phyloP scores from a whole-genome alignment of 2,888 invertebrate genomes.

The Callimorpha dominula region DNA sequence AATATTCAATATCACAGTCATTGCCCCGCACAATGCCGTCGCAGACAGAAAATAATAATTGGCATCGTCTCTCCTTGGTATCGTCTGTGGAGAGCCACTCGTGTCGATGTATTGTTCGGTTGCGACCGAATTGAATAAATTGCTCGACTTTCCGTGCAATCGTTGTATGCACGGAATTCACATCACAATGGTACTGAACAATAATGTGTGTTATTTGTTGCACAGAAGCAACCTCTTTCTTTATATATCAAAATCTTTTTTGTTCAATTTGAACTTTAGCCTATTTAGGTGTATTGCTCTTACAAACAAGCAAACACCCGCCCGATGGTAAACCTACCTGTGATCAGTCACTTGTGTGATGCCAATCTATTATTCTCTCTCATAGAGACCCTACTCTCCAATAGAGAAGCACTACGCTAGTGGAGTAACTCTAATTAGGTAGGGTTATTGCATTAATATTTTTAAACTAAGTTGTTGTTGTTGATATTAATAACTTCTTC shows the following conservation, averaged over 20 bases:
- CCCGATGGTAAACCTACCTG: too few species aligned
- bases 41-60: constrained; percentile 52
- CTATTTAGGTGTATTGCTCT: background rate
- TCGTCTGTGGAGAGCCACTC: constrained; percentile 29
- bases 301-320: too few species aligned
- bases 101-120: constrained; percentile 42
- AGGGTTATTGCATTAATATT: too few species aligned
- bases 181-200: constrained; percentile 23
- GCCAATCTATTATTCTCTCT: too few species aligned
- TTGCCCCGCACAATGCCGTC: constrained; percentile 46
- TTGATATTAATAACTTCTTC: too few species aligned
- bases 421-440: too few species aligned
- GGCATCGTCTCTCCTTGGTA: constrained; percentile 42
- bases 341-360: too few species aligned
- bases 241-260: constrained; percentile 13
- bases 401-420: too few species aligned
- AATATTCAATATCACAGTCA: constrained; percentile 51
- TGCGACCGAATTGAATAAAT: constrained; percentile 46
- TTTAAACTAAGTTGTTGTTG: too few species aligned
- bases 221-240: constrained; percentile 7
- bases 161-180: background rate
- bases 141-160: constrained; percentile 19
- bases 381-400: too few species aligned
- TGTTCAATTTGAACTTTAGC: constrained; percentile 3
- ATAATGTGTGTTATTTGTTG: constrained; percentile 23